Conservation (phyloP, 53 echinoderm and acorn worm species). For the Echinometra lucunter region DNA sequence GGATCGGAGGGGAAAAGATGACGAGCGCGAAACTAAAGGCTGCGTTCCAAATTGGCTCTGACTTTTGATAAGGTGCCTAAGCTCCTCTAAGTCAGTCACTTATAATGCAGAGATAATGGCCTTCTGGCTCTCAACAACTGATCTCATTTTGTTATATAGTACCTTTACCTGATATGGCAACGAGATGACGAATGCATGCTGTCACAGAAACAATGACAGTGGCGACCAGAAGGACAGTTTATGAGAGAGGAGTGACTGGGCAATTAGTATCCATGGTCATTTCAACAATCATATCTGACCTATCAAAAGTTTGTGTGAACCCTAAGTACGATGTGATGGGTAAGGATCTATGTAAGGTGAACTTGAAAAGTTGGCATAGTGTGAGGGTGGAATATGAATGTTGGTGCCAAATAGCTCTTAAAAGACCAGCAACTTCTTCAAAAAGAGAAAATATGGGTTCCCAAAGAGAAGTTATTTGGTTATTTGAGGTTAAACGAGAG, state of each 20-base stretch:
- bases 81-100: too few relatives aligned
- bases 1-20: too few relatives aligned
- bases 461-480: neutral
- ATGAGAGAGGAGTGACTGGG: constrained; percentile 31
- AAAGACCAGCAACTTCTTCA: neutral
- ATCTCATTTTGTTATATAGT: too few relatives aligned
- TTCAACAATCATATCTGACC: constrained; percentile 8
- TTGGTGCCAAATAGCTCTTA: neutral
- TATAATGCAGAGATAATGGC: too few relatives aligned
- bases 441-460: neutral
- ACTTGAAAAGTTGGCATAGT: neutral
- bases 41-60: too few relatives aligned
- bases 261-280: constrained; percentile 34
- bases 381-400: neutral
- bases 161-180: neutral
- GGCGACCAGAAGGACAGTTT: neutral
- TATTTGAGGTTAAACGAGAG: too few relatives aligned
- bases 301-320: neutral
- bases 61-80: too few relatives aligned
- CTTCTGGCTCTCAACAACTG: too few relatives aligned
- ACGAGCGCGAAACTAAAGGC: too few relatives aligned
- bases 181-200: neutral
- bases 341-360: neutral
- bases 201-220: constrained; percentile 13
- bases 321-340: neutral